Conservation (phyloP, 2,113 vertebrate genomes). For the Empidonax alnorum region DNA sequence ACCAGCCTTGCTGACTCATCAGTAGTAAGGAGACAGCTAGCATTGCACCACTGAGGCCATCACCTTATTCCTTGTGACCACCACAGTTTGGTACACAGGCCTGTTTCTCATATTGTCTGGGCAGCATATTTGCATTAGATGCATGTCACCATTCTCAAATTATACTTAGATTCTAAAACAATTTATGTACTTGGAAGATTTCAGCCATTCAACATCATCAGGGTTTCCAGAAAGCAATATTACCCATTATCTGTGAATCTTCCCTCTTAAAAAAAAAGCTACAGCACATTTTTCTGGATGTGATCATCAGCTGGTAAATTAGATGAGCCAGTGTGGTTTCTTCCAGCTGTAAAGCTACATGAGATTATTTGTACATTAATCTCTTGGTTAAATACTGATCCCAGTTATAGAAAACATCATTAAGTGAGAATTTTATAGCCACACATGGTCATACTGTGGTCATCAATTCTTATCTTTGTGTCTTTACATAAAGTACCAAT, state of each 20-base stretch:
- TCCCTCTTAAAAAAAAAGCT: not conserved
- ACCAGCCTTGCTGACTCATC: not conserved
- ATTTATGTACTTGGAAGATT: not conserved
- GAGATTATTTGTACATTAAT: not conserved
- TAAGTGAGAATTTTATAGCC: not conserved
- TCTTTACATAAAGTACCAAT: not conserved
- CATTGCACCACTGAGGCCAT: not conserved
- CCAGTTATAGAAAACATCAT: not conserved
- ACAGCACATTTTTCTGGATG: not conserved
- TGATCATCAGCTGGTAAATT: not conserved
- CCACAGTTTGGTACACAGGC: not conserved
- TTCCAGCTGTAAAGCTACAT: not conserved
- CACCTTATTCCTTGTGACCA: not conserved
- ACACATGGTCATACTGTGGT: not conserved
- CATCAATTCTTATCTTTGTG: not conserved
- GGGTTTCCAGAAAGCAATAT: not conserved
- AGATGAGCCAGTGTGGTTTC: not conserved
- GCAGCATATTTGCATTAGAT: not conserved
- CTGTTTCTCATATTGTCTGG: not conserved
- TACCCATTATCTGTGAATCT: not conserved
- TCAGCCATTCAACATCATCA: not conserved
- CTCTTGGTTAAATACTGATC: not conserved
- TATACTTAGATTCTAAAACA: not conserved
- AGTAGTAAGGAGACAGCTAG: not conserved
- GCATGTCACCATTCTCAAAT: not conserved